Percentiles rank a stretch among this genome's conserved stretches.
Evolutionary conservation across 35 echinoderm and acorn worm species (phyloP).

Genomic region (Holothuria glaberrima): DNA sequence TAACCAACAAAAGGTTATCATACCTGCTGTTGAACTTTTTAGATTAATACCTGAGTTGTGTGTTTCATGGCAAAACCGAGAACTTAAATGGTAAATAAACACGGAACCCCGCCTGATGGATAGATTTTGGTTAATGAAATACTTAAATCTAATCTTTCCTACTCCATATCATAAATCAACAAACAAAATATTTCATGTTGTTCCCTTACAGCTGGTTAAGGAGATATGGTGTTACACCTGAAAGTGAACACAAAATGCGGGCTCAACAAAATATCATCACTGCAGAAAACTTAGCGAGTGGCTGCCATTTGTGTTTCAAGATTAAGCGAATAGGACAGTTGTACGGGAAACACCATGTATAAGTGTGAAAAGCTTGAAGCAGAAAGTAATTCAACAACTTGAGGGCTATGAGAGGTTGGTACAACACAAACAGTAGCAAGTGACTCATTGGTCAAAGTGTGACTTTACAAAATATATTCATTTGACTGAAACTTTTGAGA

Average conservation of each 20-base stretch:
- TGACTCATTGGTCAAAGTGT: too few species aligned
- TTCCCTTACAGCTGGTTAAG: neutral
- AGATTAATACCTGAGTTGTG: conserved; percentile 1
- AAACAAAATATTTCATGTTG: neutral
- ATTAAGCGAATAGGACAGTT: conserved; percentile 15
- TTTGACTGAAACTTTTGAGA: too few species aligned
- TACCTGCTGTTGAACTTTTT: conserved; percentile 6
- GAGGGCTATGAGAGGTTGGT: too few species aligned
- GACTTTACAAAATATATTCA: too few species aligned
- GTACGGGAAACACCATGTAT: too few species aligned
- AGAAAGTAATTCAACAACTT: too few species aligned
- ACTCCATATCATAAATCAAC: neutral
- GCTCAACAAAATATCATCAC: neutral
- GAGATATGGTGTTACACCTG: neutral
- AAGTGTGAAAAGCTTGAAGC: too few species aligned
- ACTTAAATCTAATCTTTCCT: neutral
- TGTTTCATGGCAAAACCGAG: conserved; percentile 36
- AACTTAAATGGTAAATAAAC: conserved; percentile 19
- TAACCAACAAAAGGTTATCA: neutral
- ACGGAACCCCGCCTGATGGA: neutral
- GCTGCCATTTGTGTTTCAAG: conserved; percentile 17
- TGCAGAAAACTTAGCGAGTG: neutral
- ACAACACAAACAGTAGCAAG: too few species aligned
- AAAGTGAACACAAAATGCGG: conserved; percentile 38
- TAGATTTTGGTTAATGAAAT: neutral